phyloP scores from a whole-genome alignment of 2,888 invertebrate species.

The Strigamia crassipes region DNA sequence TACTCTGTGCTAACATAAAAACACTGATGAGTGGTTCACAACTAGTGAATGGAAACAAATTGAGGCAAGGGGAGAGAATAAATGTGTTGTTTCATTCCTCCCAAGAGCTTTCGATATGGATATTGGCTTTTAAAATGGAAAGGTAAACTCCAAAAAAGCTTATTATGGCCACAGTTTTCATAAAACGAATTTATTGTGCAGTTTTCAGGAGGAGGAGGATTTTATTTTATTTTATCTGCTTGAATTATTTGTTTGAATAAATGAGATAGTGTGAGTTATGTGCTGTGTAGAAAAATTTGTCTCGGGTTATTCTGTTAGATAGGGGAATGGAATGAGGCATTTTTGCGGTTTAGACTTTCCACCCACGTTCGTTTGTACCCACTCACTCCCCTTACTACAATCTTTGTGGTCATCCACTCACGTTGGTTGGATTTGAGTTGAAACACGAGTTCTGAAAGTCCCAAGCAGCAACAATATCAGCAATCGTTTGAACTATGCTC shows the following conservation, averaged over 20 bases:
- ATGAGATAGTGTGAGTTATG: conserved; percentile 19
- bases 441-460: conserved; percentile 15
- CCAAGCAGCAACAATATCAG: conserved; percentile 28
- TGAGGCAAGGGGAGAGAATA: background rate
- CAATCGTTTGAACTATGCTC: conserved; percentile 34
- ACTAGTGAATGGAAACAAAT: conserved; percentile 24
- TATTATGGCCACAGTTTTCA: background rate
- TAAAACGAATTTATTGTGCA: conserved; percentile 3
- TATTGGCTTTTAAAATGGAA: conserved; percentile 10
- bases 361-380: conserved; percentile 9
- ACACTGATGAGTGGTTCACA: conserved; percentile 13
- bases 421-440: conserved; percentile 25
- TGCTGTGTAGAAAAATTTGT: conserved; percentile 14
- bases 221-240: background rate
- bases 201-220: background rate
- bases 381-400: background rate
- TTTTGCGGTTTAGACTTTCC: conserved; percentile 17
- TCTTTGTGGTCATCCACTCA: conserved; percentile 17
- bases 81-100: conserved; percentile 8
- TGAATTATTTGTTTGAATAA: conserved; percentile 24
- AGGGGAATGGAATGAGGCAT: background rate
- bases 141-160: background rate
- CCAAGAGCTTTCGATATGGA: background rate
- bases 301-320: conserved; percentile 18
- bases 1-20: conserved; percentile 13